Evolutionary conservation across 92 coral and sea anemone species (phyloP).

Genomic region (Epizoanthus scotinus): DNA sequence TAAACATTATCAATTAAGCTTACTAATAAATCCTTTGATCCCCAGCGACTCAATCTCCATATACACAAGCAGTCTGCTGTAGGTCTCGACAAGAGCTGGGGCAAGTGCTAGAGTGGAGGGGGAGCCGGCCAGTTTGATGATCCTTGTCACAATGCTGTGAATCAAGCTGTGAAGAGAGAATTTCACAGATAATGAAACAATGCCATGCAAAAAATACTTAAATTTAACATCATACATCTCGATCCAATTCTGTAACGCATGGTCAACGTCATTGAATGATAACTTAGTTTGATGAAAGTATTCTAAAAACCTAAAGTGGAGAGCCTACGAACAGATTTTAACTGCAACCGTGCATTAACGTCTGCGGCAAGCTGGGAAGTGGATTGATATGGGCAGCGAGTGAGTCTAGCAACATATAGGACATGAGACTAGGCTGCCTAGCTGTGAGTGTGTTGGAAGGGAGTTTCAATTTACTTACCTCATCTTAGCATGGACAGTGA

Average conservation of each 20-base stretch:
- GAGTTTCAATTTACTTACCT: slow-evolving; percentile 53
- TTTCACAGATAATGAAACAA: not conserved
- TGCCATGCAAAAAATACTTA: no score
- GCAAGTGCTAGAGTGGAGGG: slow-evolving; percentile 83
- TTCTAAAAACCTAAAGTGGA: no score
- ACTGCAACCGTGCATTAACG: no score
- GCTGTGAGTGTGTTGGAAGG: slow-evolving; percentile 90
- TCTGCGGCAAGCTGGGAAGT: no score
- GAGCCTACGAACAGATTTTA: no score
- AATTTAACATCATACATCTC: no score
- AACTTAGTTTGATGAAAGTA: no score
- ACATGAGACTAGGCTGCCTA: slow-evolving; percentile 53
- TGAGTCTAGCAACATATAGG: not conserved
- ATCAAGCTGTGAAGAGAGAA: slow-evolving; percentile 63
- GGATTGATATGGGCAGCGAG: slow-evolving; percentile 61
- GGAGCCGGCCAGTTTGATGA: slow-evolving; percentile 70
- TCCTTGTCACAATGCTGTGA: slow-evolving; percentile 86
- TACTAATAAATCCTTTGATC: slow-evolving; percentile 85
- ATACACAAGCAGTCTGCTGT: slow-evolving; percentile 91
- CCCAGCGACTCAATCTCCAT: slow-evolving; percentile 95
- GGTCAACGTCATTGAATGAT: slow-evolving; percentile 82
- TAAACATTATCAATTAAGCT: slow-evolving; percentile 20
- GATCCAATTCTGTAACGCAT: no score
- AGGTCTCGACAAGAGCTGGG: slow-evolving; percentile 92
- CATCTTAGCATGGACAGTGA: slow-evolving; percentile 91